These are phyloP conservation scores for Hafferia zeledoni DNA, from an alignment of 2,797 vertebrate genomes.

Conservation along the genomic window DNA sequence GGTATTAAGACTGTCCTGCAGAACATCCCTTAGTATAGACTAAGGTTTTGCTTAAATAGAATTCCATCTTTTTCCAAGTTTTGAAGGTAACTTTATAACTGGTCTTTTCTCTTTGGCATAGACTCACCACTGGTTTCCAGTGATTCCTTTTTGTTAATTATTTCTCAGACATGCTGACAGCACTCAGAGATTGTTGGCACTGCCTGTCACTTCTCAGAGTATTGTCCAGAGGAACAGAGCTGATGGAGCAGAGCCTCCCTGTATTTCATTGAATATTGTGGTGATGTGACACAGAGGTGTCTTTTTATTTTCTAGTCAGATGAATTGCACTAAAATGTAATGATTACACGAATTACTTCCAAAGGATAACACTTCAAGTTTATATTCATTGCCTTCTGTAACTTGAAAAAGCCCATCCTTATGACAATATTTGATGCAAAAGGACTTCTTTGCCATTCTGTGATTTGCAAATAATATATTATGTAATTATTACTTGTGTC, in stretches of 20 bases:
- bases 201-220: not conserved
- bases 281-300: not conserved
- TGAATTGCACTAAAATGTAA: not conserved
- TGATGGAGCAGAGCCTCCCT: not conserved
- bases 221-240: not conserved
- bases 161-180: not conserved
- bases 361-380: not conserved
- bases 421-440: not conserved
- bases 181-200: accelerated
- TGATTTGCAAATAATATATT: not conserved
- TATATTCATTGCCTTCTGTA: not conserved
- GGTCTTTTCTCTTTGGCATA: not conserved
- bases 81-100: not conserved
- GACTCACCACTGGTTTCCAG: not conserved
- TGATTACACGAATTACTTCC: not conserved
- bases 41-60: not conserved
- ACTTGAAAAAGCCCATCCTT: not conserved
- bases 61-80: not conserved
- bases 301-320: not conserved
- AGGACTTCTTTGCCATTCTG: not conserved
- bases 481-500: not conserved
- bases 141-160: not conserved
- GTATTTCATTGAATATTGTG: not conserved
- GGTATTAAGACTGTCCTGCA: not conserved
- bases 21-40: not conserved